A percentile compares a stretch with the other conserved stretches of the same genome.
Conservation (phyloP, 2,113 vertebrate genomes). For the Oryzias celebensis region DNA sequence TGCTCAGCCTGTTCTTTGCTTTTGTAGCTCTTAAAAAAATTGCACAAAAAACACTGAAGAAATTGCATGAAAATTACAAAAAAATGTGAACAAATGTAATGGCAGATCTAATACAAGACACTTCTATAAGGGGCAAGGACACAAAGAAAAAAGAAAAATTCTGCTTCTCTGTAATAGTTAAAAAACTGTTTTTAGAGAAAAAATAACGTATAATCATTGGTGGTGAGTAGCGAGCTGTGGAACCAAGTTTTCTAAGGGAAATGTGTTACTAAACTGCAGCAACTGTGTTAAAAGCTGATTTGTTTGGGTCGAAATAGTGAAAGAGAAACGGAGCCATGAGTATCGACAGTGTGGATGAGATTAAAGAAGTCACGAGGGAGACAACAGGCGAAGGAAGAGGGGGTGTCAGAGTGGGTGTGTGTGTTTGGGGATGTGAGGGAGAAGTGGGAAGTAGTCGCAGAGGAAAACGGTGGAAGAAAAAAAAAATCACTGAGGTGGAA, state of each 20-base stretch:
- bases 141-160: constrained; percentile 8
- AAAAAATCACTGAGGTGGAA: constrained; percentile 30
- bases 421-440: constrained; percentile 13
- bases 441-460: constrained; percentile 10
- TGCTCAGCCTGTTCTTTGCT: too few species aligned
- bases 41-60: too few species aligned
- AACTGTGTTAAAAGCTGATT: constrained; percentile 1
- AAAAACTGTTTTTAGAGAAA: constrained; percentile 22
- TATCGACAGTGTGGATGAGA: constrained; percentile 27
- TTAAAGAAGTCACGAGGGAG: constrained; percentile 45
- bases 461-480: constrained; percentile 13
- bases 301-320: constrained; percentile 12
- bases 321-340: constrained; percentile 12
- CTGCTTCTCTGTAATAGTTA: constrained; percentile 17
- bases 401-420: background rate
- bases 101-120: too few species aligned
- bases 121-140: background rate
- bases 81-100: too few species aligned
- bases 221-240: background rate
- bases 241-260: constrained; percentile 10
- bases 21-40: too few species aligned
- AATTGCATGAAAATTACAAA: too few species aligned
- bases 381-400: constrained; percentile 1
- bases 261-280: constrained; percentile 25
- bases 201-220: background rate